These are phyloP conservation scores for Sebastes kiyomatsui DNA, from an alignment of 2,797 vertebrate species.

Conservation along the genomic window DNA sequence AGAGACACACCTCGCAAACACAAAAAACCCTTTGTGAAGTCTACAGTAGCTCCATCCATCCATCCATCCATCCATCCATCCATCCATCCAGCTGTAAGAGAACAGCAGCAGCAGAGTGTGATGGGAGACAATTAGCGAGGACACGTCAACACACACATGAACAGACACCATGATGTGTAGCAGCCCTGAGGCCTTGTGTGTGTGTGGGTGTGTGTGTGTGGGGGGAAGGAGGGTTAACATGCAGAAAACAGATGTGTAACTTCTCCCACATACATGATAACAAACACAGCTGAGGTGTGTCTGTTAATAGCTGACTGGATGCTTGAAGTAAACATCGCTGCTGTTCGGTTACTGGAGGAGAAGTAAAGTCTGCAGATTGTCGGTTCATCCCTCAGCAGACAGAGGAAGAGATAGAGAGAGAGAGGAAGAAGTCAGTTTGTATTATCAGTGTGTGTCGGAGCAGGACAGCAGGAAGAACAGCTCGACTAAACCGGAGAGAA, in stretches of 20 bases:
- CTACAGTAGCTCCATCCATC: not conserved
- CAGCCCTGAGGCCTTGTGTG: constrained; percentile 30
- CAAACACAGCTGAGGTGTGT: constrained; percentile 29
- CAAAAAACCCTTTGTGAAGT: not conserved
- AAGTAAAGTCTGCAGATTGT: constrained; percentile 20
- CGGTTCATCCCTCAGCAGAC: constrained; percentile 6
- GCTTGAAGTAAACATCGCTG: not conserved
- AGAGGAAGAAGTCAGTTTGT: constrained; percentile 23
- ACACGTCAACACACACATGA: constrained; percentile 61
- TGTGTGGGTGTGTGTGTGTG: constrained; percentile 19
- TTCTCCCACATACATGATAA: constrained; percentile 46
- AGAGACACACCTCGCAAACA: not conserved
- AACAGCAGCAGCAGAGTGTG: constrained; percentile 58
- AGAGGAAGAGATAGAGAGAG: not conserved
- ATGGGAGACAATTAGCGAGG: constrained; percentile 71
- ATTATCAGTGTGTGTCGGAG: constrained; percentile 27
- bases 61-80: not conserved
- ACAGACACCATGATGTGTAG: constrained; percentile 47
- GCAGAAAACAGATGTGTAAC: constrained; percentile 50
- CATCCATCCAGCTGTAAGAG: constrained; percentile 41
- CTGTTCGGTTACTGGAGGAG: constrained; percentile 15
- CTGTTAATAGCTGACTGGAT: not conserved
- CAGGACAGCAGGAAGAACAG: constrained; percentile 33
- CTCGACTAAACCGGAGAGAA: constrained; percentile 31
- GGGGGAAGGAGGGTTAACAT: constrained; percentile 14